phyloP scores from a whole-genome alignment of 2,113 vertebrate species.

The Seriola rivoliana region DNA sequence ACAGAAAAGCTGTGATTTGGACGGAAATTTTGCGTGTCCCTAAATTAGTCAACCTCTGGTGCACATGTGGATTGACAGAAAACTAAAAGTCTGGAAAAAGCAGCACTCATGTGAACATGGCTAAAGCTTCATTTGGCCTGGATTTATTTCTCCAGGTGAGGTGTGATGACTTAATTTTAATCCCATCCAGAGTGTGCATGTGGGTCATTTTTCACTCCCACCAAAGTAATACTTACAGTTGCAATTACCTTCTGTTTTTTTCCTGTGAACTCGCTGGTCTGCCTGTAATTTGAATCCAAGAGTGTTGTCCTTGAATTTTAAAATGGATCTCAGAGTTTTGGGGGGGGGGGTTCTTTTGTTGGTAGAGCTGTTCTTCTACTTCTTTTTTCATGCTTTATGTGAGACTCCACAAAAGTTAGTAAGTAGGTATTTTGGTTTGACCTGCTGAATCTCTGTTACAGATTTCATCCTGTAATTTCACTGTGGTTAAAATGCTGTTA shows the following conservation, averaged over 20 bases:
- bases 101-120: background rate
- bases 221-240: background rate
- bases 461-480: too few species aligned
- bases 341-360: background rate
- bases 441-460: background rate
- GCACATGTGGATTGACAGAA: background rate
- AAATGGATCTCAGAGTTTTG: background rate
- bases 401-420: too few species aligned
- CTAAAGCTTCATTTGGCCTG: background rate
- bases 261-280: background rate
- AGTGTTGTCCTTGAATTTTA: background rate
- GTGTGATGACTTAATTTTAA: background rate
- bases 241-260: background rate
- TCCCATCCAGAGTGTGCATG: background rate
- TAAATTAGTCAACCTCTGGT: background rate
- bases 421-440: background rate
- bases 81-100: background rate
- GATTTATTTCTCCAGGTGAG: background rate
- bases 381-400: background rate
- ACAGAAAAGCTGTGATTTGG: background rate
- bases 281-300: background rate
- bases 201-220: background rate
- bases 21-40: constrained; percentile 7
- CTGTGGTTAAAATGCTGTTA: too few species aligned
- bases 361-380: too few species aligned